These are phyloP conservation scores for Picus viridis DNA, from an alignment of 2,797 vertebrate genomes.

Conservation along the genomic window DNA sequence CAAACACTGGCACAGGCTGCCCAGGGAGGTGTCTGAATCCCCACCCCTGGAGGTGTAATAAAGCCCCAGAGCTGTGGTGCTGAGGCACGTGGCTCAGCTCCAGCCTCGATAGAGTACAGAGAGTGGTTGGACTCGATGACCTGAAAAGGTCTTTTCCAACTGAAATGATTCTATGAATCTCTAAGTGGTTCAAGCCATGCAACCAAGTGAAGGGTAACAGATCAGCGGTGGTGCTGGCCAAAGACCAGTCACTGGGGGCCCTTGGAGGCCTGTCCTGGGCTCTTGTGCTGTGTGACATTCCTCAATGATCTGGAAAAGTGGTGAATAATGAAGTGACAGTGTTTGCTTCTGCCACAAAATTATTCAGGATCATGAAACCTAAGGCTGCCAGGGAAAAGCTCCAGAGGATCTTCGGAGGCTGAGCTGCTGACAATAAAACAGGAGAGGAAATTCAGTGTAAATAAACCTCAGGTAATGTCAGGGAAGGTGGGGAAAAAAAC, in stretches of 20 bases:
- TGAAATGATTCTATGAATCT: too few relatives aligned
- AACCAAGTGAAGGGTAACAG: not conserved
- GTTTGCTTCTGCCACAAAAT: slow-evolving; percentile 60
- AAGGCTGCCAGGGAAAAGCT: slow-evolving; percentile 64
- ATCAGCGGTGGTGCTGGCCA: not conserved
- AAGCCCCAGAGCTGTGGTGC: too few relatives aligned
- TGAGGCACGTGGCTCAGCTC: too few relatives aligned
- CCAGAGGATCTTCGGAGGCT: slow-evolving; percentile 42
- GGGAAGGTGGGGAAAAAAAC: not conserved
- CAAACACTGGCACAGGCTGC: too few relatives aligned
- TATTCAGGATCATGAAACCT: slow-evolving; percentile 69
- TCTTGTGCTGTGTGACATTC: not conserved
- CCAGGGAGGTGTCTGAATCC: too few relatives aligned
- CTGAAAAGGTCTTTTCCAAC: too few relatives aligned
- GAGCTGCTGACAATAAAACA: slow-evolving; percentile 48
- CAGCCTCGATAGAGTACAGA: too few relatives aligned
- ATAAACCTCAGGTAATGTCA: slow-evolving; percentile 27
- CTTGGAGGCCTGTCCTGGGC: not conserved
- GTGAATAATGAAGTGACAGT: slow-evolving; percentile 56
- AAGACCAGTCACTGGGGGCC: not conserved
- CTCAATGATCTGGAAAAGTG: not conserved
- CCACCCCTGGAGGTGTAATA: too few relatives aligned
- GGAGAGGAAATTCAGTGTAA: slow-evolving; percentile 63
- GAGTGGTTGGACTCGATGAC: too few relatives aligned
- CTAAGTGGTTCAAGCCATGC: not conserved